These are phyloP conservation scores for Drosophila paracracens DNA, from an alignment of 2,888 invertebrate genomes.

Conservation along the genomic window DNA sequence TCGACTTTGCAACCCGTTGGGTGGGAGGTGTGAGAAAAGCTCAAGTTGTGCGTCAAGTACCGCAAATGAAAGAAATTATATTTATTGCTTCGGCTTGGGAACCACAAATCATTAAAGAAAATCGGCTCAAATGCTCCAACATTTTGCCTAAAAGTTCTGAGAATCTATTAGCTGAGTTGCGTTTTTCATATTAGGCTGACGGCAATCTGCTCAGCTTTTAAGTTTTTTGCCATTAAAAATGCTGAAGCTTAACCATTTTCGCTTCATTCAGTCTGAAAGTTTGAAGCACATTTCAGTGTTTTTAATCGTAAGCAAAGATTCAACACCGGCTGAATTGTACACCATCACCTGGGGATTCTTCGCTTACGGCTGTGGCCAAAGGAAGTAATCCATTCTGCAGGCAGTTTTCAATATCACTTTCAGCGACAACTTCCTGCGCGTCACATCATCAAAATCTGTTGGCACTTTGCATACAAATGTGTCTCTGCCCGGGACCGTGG, in stretches of 20 bases:
- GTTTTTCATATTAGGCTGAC: background rate
- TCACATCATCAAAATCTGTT: constrained; percentile 73
- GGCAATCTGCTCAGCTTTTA: background rate
- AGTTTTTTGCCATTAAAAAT: constrained; percentile 10
- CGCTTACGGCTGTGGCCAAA: constrained; percentile 41
- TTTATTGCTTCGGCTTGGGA: constrained; percentile 46
- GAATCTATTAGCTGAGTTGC: background rate
- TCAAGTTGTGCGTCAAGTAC: constrained; percentile 46
- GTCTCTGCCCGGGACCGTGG: constrained; percentile 38
- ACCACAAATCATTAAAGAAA: constrained; percentile 9
- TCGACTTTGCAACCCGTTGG: background rate
- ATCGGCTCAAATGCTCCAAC: constrained; percentile 15
- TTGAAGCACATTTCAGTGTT: constrained; percentile 31
- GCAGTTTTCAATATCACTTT: constrained; percentile 81
- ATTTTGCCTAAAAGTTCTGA: constrained; percentile 6
- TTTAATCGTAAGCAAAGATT: constrained; percentile 22
- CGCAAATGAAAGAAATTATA: constrained; percentile 53
- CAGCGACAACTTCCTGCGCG: constrained; percentile 78
- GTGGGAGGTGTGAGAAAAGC: constrained; percentile 55
- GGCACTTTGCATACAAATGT: constrained; percentile 81
- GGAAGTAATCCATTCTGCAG: constrained; percentile 80
- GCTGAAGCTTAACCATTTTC: constrained; percentile 6
- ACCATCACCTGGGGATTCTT: constrained; percentile 15
- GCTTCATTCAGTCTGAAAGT: constrained; percentile 7
- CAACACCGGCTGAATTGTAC: constrained; percentile 49